Percentiles rank a stretch among this genome's conserved stretches.
These are phyloP conservation scores for Phaonia tiefii DNA, from an alignment of 2,888 invertebrate genomes.

Conservation along the genomic window DNA sequence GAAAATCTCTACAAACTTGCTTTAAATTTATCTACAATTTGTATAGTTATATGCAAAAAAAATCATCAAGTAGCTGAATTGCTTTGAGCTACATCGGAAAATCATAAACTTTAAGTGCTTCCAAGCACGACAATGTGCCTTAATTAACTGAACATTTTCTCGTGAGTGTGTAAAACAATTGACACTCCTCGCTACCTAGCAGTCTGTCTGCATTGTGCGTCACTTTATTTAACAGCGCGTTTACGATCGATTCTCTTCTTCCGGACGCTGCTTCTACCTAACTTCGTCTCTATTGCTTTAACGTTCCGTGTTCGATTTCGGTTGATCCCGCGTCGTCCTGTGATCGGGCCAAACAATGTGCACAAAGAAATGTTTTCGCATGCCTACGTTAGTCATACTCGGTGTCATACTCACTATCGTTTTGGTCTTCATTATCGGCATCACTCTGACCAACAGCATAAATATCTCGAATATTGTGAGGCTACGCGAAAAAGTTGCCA, in stretches of 20 bases:
- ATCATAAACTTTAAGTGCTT: too few relatives aligned
- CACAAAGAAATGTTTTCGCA: conserved; percentile 79
- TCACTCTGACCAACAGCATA: conserved; percentile 81
- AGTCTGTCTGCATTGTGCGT: not conserved
- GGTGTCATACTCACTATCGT: conserved; percentile 81
- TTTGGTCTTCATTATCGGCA: conserved; percentile 82
- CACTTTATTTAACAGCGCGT: too few relatives aligned
- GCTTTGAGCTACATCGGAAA: conserved; percentile 32
- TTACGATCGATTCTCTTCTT: not conserved
- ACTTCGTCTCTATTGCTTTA: too few relatives aligned
- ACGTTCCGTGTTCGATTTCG: not conserved
- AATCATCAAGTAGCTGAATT: too few relatives aligned
- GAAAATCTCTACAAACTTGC: too few relatives aligned
- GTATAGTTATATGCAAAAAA: too few relatives aligned
- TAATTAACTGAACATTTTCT: conserved; percentile 18
- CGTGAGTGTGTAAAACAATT: conserved; percentile 21
- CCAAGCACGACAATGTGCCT: conserved; percentile 35
- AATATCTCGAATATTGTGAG: conserved; percentile 79
- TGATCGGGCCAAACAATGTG: conserved; percentile 75
- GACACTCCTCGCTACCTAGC: not conserved
- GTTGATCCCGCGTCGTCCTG: not conserved
- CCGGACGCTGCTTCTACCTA: too few relatives aligned
- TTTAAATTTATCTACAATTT: too few relatives aligned
- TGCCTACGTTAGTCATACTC: conserved; percentile 79
- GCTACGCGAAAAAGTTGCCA: conserved; percentile 79